Base-by-base conservation (phyloP, 2,113 vertebrate species). In the Hemiprocne comata region DNA sequence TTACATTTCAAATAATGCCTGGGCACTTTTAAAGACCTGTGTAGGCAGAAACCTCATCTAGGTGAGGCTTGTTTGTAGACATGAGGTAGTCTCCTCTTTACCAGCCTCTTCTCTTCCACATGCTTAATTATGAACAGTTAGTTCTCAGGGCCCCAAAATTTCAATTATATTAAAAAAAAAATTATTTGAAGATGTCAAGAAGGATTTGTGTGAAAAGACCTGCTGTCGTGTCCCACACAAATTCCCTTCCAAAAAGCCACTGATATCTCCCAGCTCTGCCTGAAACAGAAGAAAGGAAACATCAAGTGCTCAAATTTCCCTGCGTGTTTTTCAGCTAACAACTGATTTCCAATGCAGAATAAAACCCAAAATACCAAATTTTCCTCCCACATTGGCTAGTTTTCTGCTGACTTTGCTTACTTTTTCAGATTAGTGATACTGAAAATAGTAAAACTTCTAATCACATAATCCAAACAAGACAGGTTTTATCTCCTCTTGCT, bases 381-480 rank as follows among this genome's bases (percentile, higher is more conserved):
- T 60, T 46, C 85, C 82, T 95, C 85, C 85, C 65, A 67, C 25
- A 0, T 28, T 80, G 64, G 34, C 48, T 91, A 8, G 74, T 83
- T 95, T 96, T 93, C 95, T 94, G 85, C 82, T 89, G 85, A 91
- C 46, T 28, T 29, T 48, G 51, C 67, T 60, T 83, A 57, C 51
- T 77, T 76, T 91, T 83, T 77, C 72, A 64, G 79, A 93, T 94
- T 86, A 88, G 65, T 36, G 51, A 74, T 42, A 94, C 78, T 86
- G 87, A 88, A 93, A 96, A 92, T 88, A 95, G 90, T 40, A 69
- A 50, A 94, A 95, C 34, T 94, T 90, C 53, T 92, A 90, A 94
- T 90, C 78, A 64, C 64, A 53, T 91, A 87, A 97, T 93, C 75
- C 76, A 86, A 75, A 92, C 72, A 86, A 84, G 82, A 80, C 76